These are phyloP conservation scores for Cataglyphis livida DNA, from an alignment of 2,888 invertebrate species.

Conservation along the genomic window DNA sequence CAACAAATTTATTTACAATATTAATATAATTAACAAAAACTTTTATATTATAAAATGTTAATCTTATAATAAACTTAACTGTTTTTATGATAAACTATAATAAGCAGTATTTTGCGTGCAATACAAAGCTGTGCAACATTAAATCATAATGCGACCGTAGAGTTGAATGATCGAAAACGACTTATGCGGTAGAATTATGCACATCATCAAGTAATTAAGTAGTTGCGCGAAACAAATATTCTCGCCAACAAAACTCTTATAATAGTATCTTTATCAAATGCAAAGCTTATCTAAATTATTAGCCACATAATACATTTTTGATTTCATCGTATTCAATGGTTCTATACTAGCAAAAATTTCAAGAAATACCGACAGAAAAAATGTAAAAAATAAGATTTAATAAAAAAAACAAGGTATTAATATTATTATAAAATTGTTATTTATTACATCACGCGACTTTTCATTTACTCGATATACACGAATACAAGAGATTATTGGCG, in stretches of 20 bases:
- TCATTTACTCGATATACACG: background rate
- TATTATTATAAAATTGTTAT: background rate
- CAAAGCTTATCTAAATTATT: background rate
- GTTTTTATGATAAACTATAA: background rate
- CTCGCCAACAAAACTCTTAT: conserved; percentile 46
- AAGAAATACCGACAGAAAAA: background rate
- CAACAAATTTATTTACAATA: background rate
- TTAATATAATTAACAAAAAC: background rate
- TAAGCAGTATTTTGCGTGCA: background rate
- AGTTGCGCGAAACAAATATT: conserved; percentile 9
- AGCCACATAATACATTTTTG: background rate
- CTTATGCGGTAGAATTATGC: conserved; percentile 65
- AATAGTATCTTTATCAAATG: conserved; percentile 35
- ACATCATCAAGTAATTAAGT: conserved; percentile 44
- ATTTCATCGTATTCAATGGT: background rate
- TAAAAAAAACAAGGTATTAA: background rate
- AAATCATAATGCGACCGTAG: conserved; percentile 27
- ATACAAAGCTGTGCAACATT: background rate
- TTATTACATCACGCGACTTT: background rate
- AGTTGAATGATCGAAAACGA: conserved; percentile 58
- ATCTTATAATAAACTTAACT: background rate
- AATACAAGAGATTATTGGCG: background rate
- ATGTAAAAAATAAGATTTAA: background rate
- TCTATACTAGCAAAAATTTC: background rate
- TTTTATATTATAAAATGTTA: background rate